Evolutionary conservation across 2,113 vertebrate species (phyloP).

Genomic region (Lates calcarifer): DNA sequence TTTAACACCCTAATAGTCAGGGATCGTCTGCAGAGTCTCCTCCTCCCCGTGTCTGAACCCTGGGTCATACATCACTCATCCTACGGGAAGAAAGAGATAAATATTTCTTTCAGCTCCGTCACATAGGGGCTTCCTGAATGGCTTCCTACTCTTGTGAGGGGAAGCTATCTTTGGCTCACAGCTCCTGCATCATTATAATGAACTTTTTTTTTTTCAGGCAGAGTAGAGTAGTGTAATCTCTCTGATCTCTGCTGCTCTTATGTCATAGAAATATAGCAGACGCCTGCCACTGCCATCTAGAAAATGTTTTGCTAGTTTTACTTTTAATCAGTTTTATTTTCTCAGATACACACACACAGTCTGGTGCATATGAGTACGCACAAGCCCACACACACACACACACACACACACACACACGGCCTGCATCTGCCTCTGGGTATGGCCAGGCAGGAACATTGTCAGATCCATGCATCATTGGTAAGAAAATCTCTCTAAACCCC

Average conservation of each 20-base stretch:
- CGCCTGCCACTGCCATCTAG: not conserved
- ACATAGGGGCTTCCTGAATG: constrained; percentile 77
- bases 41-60: constrained; percentile 59
- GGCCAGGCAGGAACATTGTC: constrained; percentile 81
- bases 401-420: constrained; percentile 42
- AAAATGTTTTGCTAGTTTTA: constrained; percentile 13
- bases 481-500: constrained; percentile 82
- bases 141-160: constrained; percentile 62
- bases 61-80: constrained; percentile 79
- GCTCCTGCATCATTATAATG: constrained; percentile 41
- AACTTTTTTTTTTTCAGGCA: constrained; percentile 27
- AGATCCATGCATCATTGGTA: constrained; percentile 86
- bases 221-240: not conserved
- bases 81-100: constrained; percentile 70
- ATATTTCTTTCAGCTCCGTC: constrained; percentile 81
- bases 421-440: constrained; percentile 73
- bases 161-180: constrained; percentile 38
- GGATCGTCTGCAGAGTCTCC: constrained; percentile 53
- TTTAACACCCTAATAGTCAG: constrained; percentile 70
- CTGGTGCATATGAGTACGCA: constrained; percentile 6
- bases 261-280: constrained; percentile 47
- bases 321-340: constrained; percentile 45
- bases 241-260: constrained; percentile 12
- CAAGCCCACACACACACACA: constrained; percentile 29
- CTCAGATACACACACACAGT: constrained; percentile 13